Evolutionary conservation across 2,113 vertebrate species (phyloP), one percentile per base, ranked within the genome.

Genomic region (Neogale vison): DNA sequence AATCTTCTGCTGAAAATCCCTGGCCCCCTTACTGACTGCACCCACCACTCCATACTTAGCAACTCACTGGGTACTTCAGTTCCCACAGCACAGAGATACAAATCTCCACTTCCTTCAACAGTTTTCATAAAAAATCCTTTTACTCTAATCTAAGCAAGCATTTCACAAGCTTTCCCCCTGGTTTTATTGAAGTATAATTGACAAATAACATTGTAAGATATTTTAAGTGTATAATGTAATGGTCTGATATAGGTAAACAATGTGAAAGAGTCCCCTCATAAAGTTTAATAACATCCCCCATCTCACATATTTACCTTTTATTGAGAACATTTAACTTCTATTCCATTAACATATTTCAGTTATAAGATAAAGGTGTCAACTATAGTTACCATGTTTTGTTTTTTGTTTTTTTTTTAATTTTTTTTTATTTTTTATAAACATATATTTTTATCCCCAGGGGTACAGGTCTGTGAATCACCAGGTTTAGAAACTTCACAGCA

Each of bases 21-120:
- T 23, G 10, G 1, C 55, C 20, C 4, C 4, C 1, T 71, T 23
- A 15, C 1, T 34, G 4, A 72, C 14, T 36, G 3, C 20, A 13
- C 14, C 29, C 6, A 31, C 34, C 5, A 23, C 21, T 50, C 81
- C 31, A 9, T 1, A n/a, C 57, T 59, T 31, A 31, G 9, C 6
- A 9, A 1, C 1, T 71, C 39, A 15, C 18, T 39, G n/a, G 63
- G 2, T 42, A 45, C 31, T 1, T 24, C 45, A 34, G 34, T 36
- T 17, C 72, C 31, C 23, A 36, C 2, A 21, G n/a, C 50, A 71
- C 26, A 34, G 42, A 55, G 18, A 31, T 15, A 24, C n/a, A 86
- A 86, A 67, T 42, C 21, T 80, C 57, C 36, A 10, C 50, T 93
- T 81, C 36, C 50, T 76, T 76, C 79, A 31, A 45, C 23, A 69